Evolutionary conservation across 2,113 vertebrate genomes (phyloP), one percentile per base, ranked within the genome.

Genomic region (Lepisosteus oculatus): DNA sequence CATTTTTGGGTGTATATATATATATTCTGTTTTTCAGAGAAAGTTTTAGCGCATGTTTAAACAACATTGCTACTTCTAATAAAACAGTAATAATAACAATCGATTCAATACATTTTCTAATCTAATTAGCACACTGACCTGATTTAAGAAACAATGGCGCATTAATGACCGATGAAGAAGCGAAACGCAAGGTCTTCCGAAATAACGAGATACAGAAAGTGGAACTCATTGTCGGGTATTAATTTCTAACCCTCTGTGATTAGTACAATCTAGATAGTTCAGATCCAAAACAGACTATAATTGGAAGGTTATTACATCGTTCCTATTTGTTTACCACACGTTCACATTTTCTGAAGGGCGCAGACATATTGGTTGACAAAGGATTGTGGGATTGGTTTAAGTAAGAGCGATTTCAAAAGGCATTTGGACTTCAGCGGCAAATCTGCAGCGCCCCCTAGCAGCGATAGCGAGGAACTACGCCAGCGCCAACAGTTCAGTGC

Each of bases 311-410:
- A 77, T 42, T 43, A 2, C 44, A 47, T 43, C 29, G 44, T 55
- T 51, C 45, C 0, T 29, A 44, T 15, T 77, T 83, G 64, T 85
- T 83, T 77, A 84, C n/a, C n/a, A 59, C n/a, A n/a, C 70, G 3
- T 70, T 76, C 84, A 78, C 85, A 47, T 74, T 83, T 70, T 3
- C 51, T 9, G n/a, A 59, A 72, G 83, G 71, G 69, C 13, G 86
- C 73, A 44, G 80, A 85, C 91, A 93, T 92, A 54, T 81, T 86
- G 73, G 2, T 82, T 61, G n/a, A 74, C 70, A 78, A 77, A 85
- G 44, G 66, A 85, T 55, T 59, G 4, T 7, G 59, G 0, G 79
- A 79, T 71, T 9, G 74, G 14, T 29, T 29, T 29, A 29, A 29
- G 45, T n/a, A 77, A 81, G 80, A 82, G 72, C 0, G 67, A 61